Evolutionary conservation across 64 coral and sea anemone species (phyloP), one percentile per base, ranked within the genome.

Genomic region (Hydrozoanthus tunicans): DNA sequence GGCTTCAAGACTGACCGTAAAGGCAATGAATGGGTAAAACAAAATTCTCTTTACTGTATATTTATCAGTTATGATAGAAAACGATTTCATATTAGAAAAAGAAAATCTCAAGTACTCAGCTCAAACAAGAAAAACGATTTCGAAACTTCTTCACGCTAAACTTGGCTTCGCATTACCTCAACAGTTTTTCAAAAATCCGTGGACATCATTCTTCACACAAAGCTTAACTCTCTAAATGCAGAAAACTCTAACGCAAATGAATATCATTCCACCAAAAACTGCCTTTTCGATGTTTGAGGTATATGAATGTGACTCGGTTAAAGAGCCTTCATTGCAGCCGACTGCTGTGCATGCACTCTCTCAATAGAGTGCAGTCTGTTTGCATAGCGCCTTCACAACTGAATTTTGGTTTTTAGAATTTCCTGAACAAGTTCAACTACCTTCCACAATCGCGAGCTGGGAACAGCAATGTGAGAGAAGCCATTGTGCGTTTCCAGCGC

Each of bases 371-470:
- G 0, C 62, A 14, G 7, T 7, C 2, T 14, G 7, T 2, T 64
- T 7, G 62, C 2, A 14, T 1, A 9, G 62, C 13, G 2, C 7
- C 62, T 14, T 12, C 24, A 51, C 9, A 3, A 74, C 51, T 24
- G 5, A 24, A 43, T 74, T 74, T 27, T 64, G 7, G 13, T 9
- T 14, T 64, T 64, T 64, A 74, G 71, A 43, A 74, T 12, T 74
- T 43, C 26, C 26, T 74, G 71, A 74, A 74, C 26, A 74, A 74
- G 26, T 74, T 43, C 71, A 74, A 74, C 13, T 74, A 74, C 9
- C 71, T 74, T 32, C 71, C 71, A 9, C 32, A 43, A 43, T 4
- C 71, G 7, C 71, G 71, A 32, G 26, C 71, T 11, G 71, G 51
- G 2, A 74, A 74, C 71, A 27, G 32, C 32, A 2, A 43, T 43